These are phyloP conservation scores for Yponomeuta sedellus DNA, from an alignment of 2,888 invertebrate genomes.

Conservation along the genomic window DNA sequence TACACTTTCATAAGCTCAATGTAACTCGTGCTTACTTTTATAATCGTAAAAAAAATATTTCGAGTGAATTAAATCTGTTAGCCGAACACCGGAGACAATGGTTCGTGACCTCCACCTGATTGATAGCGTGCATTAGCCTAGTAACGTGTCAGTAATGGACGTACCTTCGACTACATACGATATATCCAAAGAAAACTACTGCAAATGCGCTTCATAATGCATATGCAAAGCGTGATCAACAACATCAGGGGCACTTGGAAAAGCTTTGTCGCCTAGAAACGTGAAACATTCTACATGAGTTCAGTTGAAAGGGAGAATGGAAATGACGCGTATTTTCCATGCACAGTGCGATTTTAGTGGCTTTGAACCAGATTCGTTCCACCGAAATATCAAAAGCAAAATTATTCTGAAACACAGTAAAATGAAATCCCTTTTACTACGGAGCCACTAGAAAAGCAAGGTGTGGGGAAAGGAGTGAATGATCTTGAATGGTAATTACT, in stretches of 20 bases:
- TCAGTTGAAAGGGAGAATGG: not conserved
- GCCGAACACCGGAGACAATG: slow-evolving; percentile 17
- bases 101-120: slow-evolving; percentile 50
- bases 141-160: slow-evolving; percentile 68
- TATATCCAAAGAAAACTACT: slow-evolving; percentile 78
- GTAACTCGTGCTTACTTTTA: not conserved
- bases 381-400: too few species aligned
- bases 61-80: slow-evolving; percentile 3
- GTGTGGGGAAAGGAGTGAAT: not conserved
- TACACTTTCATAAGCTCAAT: not conserved
- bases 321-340: not conserved
- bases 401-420: too few species aligned
- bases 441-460: not conserved
- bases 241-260: slow-evolving; percentile 77
- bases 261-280: slow-evolving; percentile 76
- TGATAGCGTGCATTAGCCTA: slow-evolving; percentile 12
- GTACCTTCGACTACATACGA: slow-evolving; percentile 77
- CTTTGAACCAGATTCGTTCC: too few species aligned
- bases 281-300: slow-evolving; percentile 67
- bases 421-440: too few species aligned
- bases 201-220: slow-evolving; percentile 78
- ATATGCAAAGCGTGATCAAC: slow-evolving; percentile 78
- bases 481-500: not conserved
- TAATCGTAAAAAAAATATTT: not conserved
- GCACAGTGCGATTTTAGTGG: too few species aligned